Conservation (phyloP, 2,797 vertebrate species). For the Poliocrania exsul region DNA sequence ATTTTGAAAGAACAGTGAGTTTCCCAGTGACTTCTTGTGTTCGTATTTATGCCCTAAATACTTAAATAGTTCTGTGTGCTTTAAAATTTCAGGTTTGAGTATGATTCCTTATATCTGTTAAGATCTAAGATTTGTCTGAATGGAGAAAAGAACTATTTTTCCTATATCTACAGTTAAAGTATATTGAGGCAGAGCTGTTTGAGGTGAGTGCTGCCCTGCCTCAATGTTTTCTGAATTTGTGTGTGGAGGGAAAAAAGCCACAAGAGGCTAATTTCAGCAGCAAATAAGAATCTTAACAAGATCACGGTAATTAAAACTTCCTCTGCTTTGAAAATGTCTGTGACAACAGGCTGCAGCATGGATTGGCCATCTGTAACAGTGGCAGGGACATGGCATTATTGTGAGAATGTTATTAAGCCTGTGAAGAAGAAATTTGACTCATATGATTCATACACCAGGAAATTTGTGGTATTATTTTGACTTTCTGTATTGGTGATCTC, state of each 20-base stretch:
- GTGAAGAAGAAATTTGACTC: background rate
- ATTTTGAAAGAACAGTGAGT: background rate
- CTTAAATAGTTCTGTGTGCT: background rate
- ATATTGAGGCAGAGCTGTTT: background rate
- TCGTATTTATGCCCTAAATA: background rate
- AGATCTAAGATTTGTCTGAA: background rate
- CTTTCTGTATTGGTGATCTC: background rate
- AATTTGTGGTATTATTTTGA: background rate
- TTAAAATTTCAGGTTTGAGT: background rate
- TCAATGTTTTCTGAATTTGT: background rate
- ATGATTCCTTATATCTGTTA: background rate
- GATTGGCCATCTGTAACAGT: background rate
- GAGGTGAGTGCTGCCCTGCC: background rate
- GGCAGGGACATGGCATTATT: background rate
- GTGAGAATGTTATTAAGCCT: background rate
- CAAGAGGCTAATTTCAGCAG: background rate
- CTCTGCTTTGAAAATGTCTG: background rate
- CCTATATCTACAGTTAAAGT: background rate
- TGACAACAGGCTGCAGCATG: background rate
- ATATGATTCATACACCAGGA: background rate
- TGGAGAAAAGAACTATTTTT: background rate
- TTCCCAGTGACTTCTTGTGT: background rate
- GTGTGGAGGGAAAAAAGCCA: background rate
- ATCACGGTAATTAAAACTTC: constrained; percentile 12
- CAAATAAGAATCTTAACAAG: background rate